Evolutionary conservation across 2,113 vertebrate species (phyloP), one percentile per base, ranked within the genome.

Genomic region (Clupea harengus): DNA sequence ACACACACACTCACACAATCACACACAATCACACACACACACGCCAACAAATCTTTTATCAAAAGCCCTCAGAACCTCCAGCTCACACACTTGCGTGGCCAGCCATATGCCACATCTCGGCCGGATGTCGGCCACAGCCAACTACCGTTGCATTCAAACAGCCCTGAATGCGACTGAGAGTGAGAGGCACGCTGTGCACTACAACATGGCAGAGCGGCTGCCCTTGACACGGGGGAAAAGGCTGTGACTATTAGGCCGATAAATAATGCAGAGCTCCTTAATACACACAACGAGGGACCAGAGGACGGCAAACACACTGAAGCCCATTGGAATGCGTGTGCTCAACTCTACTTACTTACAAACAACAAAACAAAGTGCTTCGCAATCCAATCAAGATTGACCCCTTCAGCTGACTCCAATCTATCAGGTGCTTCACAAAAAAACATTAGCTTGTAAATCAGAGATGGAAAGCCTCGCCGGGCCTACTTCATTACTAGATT

Each of bases 381-480:
- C 10, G 75, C 28, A 88, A 49, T 91, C 83, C 84, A 91, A 90
- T 88, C 82, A 90, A 84, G 60, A 82, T 88, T 54, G 84, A 45
- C 60, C 44, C 25, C 83, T 86, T 88, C 82, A 85, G 72, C 28
- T 25, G 28, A 82, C 82, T 81, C 22, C 82, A 32, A 67, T 86
- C 81, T 83, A 88, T 88, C 89, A 72, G 50, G 82, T 60, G 87
- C 85, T 78, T 78, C 80, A 89, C 83, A 82, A 88, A 84, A 54
- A 87, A 86, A 87, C 87, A 44, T 83, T 86, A 85, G 84, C 84
- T 89, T 91, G 89, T 91, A 89, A 92, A 92, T 89, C 89, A 92
- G 88, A 75, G 67, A 13, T 20, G 32, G 75, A 83, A 82, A 88
- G 57, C 83, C 46, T 10, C n/a, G 52, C 20, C 22, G 3, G 0